Evolutionary conservation across 2,888 invertebrate species (phyloP).

Genomic region (Coremacera marginata): DNA sequence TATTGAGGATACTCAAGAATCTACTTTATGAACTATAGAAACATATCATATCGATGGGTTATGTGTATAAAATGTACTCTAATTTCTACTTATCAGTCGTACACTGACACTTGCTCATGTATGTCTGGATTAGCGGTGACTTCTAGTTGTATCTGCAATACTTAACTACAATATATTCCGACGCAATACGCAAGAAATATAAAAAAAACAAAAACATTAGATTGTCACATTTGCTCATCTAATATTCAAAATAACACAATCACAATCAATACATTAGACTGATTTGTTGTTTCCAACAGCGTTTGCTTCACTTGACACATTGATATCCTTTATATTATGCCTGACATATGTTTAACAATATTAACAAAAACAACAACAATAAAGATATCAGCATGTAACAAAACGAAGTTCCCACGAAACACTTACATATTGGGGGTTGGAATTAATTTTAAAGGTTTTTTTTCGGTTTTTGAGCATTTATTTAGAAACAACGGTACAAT

Average conservation of each 20-base stretch:
- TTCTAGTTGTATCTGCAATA: neutral
- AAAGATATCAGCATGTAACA: neutral
- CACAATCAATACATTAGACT: slow-evolving; percentile 1
- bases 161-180: neutral
- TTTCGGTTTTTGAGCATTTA: no score
- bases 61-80: no score
- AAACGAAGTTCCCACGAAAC: slow-evolving; percentile 7
- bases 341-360: neutral
- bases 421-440: no score
- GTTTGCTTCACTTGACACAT: slow-evolving; percentile 4
- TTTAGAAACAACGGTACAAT: no score
- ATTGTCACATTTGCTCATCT: slow-evolving; percentile 3
- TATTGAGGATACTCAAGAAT: no score
- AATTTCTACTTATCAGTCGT: no score
- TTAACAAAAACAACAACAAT: neutral
- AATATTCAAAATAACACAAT: neutral
- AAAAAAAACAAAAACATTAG: neutral
- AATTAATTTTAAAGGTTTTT: no score
- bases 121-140: no score
- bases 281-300: neutral
- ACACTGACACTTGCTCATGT: no score
- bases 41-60: no score
- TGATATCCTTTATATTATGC: slow-evolving; percentile 2
- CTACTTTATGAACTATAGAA: no score
- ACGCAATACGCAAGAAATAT: neutral